Conservation (phyloP, 2,113 vertebrate species). For the Taxidea taxus region DNA sequence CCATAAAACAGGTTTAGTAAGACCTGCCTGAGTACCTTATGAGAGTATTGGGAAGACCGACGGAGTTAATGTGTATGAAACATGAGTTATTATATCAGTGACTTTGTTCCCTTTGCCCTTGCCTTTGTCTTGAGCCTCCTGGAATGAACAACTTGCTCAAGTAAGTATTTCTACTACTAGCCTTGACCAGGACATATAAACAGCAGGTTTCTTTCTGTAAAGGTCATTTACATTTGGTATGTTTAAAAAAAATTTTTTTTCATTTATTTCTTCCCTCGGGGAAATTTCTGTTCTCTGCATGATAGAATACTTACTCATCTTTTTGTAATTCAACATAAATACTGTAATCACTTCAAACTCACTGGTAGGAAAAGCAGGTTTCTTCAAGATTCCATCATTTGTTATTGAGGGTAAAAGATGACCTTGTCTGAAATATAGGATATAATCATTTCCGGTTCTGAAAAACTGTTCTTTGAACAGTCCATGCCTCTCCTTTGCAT, state of each 20-base stretch:
- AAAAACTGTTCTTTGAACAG: slow-evolving; percentile 40
- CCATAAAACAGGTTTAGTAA: background rate
- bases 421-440: slow-evolving; percentile 55
- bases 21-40: background rate
- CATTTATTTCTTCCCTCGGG: slow-evolving; percentile 28
- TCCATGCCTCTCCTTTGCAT: slow-evolving; percentile 2
- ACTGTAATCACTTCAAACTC: slow-evolving; percentile 52
- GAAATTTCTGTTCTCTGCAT: slow-evolving; percentile 29
- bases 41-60: background rate
- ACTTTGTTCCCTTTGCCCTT: background rate
- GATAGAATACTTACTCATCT: slow-evolving; percentile 53
- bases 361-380: slow-evolving; percentile 29
- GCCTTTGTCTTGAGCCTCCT: background rate
- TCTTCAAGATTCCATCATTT: slow-evolving; percentile 47
- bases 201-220: background rate
- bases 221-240: slow-evolving; percentile 1
- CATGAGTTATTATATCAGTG: background rate
- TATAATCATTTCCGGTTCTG: slow-evolving; percentile 52
- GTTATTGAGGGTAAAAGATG: slow-evolving; percentile 34
- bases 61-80: background rate
- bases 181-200: background rate
- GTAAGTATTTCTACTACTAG: background rate
- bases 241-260: background rate
- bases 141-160: background rate
- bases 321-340: slow-evolving; percentile 52